phyloP scores from a whole-genome alignment of 2,113 vertebrate species.

The Electrona antarctica region DNA sequence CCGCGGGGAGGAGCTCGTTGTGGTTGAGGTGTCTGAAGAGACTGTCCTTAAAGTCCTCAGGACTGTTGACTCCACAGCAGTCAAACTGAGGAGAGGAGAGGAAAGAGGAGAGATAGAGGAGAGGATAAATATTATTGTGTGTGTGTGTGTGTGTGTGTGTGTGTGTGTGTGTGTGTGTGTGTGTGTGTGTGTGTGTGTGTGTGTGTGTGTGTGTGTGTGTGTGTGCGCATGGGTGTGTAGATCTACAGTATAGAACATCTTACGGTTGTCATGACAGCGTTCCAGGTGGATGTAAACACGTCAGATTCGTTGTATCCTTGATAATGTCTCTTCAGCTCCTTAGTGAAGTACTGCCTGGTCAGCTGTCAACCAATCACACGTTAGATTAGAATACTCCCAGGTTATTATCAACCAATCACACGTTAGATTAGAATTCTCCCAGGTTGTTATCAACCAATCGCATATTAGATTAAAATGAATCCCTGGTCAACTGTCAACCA shows the following conservation, averaged over 20 bases:
- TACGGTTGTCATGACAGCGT: conserved; percentile 95
- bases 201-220: conserved; percentile 48
- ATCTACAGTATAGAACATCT: conserved; percentile 57
- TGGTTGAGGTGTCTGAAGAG: conserved; percentile 75
- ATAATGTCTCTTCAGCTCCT: conserved; percentile 91
- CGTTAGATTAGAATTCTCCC: too few species aligned
- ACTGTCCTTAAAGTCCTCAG: conserved; percentile 88
- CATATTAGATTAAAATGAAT: too few species aligned
- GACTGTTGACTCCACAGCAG: conserved; percentile 94
- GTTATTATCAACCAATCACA: too few species aligned
- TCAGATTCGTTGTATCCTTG: conserved; percentile 89
- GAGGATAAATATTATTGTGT: not conserved
- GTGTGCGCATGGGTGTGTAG: conserved; percentile 15
- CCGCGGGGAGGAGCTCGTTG: conserved; percentile 79
- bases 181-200: conserved; percentile 43
- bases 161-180: not conserved
- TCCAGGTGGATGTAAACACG: conserved; percentile 91
- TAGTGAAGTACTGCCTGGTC: conserved; percentile 93
- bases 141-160: not conserved
- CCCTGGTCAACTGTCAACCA: too few species aligned
- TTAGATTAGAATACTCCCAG: too few species aligned
- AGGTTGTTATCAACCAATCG: too few species aligned
- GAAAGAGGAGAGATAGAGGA: not conserved
- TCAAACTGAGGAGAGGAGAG: conserved; percentile 83
- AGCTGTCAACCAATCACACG: conserved; percentile 41